phyloP scores from a whole-genome alignment of 2,797 vertebrate genomes.

The Gobionotothen gibberifrons region DNA sequence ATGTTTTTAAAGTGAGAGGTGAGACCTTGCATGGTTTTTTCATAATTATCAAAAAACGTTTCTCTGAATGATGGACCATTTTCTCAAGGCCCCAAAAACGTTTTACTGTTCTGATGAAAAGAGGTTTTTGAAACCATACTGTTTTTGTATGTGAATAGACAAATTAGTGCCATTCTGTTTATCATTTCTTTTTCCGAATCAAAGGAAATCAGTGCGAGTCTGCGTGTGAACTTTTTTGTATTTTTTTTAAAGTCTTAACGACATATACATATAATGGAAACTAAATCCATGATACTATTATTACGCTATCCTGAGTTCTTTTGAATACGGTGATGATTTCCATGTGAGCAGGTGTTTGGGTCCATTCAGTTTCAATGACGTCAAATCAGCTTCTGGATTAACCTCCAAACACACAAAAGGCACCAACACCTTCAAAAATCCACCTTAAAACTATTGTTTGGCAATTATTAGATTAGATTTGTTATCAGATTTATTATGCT shows the following conservation, averaged over 20 bases:
- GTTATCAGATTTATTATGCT: background rate
- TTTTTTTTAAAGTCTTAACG: slow-evolving; percentile 31
- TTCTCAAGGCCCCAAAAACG: slow-evolving; percentile 35
- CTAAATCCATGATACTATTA: slow-evolving; percentile 22
- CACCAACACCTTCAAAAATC: slow-evolving; percentile 22
- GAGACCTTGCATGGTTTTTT: slow-evolving; percentile 77
- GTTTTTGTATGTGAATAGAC: slow-evolving; percentile 45
- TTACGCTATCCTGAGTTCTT: slow-evolving; percentile 9
- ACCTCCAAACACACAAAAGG: slow-evolving; percentile 6
- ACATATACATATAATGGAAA: slow-evolving; percentile 16
- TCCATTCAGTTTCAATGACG: slow-evolving; percentile 51
- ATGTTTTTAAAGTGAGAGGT: slow-evolving; percentile 68
- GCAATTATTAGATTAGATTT: background rate
- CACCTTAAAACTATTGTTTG: slow-evolving; percentile 11
- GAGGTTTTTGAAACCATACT: slow-evolving; percentile 49
- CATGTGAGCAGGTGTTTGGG: slow-evolving; percentile 44
- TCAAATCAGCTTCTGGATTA: slow-evolving; percentile 23
- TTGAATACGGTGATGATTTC: slow-evolving; percentile 8
- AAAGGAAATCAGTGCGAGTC: slow-evolving; percentile 20
- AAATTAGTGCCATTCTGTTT: slow-evolving; percentile 72
- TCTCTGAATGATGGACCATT: slow-evolving; percentile 68
- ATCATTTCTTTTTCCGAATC: slow-evolving; percentile 40
- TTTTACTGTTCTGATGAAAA: slow-evolving; percentile 25
- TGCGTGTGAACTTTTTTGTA: slow-evolving; percentile 47
- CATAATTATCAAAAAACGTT: slow-evolving; percentile 78